Conservation (phyloP, 2,888 invertebrate genomes). For the Craniophora ligustri region DNA sequence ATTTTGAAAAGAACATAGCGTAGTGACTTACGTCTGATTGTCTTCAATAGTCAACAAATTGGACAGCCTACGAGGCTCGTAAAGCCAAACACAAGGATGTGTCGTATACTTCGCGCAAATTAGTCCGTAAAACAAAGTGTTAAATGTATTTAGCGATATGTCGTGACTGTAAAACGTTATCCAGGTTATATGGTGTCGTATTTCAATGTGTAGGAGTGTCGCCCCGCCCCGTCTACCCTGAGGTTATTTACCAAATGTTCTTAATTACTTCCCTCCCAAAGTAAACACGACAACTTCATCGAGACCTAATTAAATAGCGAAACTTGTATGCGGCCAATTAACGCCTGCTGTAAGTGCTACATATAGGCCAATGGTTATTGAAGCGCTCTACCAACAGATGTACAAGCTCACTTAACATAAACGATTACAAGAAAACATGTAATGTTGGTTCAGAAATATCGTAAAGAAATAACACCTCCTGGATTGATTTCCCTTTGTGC, state of each 20-base stretch:
- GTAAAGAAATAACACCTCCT: constrained; percentile 27
- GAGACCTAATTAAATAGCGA: constrained; percentile 56
- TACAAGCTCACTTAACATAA: constrained; percentile 30
- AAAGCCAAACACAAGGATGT: constrained; percentile 11
- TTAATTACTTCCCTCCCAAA: constrained; percentile 76
- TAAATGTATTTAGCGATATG: constrained; percentile 47
- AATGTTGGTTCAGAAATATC: constrained; percentile 21
- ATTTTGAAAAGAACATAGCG: constrained; percentile 16
- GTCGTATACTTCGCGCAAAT: constrained; percentile 33
- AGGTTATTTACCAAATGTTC: constrained; percentile 67
- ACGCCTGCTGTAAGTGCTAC: constrained; percentile 10
- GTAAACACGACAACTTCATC: constrained; percentile 72
- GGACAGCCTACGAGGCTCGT: constrained; percentile 7
- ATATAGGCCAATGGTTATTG: constrained; percentile 16
- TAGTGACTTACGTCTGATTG: constrained; percentile 6
- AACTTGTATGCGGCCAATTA: constrained; percentile 44
- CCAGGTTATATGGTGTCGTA: constrained; percentile 60
- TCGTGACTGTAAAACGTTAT: constrained; percentile 73
- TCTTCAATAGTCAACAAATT: constrained; percentile 31
- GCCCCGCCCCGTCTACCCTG: constrained; percentile 70
- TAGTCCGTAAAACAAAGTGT: constrained; percentile 48
- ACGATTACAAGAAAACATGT: constrained; percentile 24
- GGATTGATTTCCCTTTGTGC: constrained; percentile 2
- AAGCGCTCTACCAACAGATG: constrained; percentile 36
- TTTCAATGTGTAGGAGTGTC: constrained; percentile 75